Evolutionary conservation across 2,797 vertebrate genomes (phyloP), one percentile per base, ranked within the genome.

Genomic region (Enteromius mattozi): DNA sequence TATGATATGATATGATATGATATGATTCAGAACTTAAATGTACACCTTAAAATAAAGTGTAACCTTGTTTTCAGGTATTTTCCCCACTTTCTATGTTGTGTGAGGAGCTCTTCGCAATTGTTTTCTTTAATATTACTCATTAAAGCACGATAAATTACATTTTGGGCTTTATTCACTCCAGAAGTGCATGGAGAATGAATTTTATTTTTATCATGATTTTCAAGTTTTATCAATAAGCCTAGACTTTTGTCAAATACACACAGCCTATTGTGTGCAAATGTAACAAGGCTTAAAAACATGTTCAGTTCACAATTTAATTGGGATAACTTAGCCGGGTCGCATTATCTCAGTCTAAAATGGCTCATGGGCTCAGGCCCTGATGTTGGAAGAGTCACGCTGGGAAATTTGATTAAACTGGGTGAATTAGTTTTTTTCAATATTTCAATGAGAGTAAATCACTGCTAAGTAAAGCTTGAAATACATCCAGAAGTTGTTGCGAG

Each of bases 321-420:
- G 63, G 30, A 66, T 66, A 66, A 66, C 63, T 66, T 65, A 65
- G 30, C 27, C 6, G 30, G 16, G 47, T 74, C 0, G 33, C 27
- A 54, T 75, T 54, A 75, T 54, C 19, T 75, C 30, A 7, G 30
- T 75, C 49, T 37, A 56, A 54, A 75, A 56, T 14, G 72, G 49
- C 33, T 75, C 49, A 56, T n/a, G 19, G 49, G 19, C 30, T 54
- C 19, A 75, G 10, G 47, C 19, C 47, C 30, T 75, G 30, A 75
- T 75, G 30, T 54, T 35, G 72, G 49, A 13, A n/a, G 71, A 54
- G 30, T 75, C 49, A 75, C 6, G 4, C 71, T 74, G 71, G 47
- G 45, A 51, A 49, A 21, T 74, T 30, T 51, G 47, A 74, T 75
- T 35, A 21, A 35, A 54, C 54, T 54, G 14, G 21, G 51, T 19